A percentile compares a stretch with the other conserved stretches of the same genome.
Conservation (phyloP, 2,888 invertebrate genomes). For the Pristionchus mayeri region DNA sequence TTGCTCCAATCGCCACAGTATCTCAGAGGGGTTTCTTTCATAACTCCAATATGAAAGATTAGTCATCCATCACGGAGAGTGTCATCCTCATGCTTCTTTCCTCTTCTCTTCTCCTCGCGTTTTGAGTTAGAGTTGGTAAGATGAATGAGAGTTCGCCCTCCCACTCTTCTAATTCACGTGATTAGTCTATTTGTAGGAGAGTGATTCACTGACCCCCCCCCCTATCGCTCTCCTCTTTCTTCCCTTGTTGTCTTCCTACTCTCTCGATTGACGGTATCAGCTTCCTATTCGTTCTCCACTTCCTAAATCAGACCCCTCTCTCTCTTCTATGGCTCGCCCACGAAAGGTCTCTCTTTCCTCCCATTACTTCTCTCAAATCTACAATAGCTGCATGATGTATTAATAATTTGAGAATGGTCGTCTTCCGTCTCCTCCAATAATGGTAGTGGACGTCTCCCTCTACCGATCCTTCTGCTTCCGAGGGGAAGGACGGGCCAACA, state of each 20-base stretch:
- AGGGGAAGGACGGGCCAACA: conserved; percentile 74
- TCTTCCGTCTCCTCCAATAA: conserved; percentile 18
- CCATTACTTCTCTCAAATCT: too few species aligned
- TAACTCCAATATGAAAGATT: too few species aligned
- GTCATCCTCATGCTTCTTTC: background rate
- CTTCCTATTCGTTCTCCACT: background rate
- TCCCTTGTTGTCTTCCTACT: conserved; percentile 26
- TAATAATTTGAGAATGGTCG: conserved; percentile 37
- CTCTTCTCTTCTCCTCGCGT: background rate
- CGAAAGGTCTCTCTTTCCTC: conserved; percentile 9
- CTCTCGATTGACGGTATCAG: conserved; percentile 27
- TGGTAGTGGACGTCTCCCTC: conserved; percentile 60
- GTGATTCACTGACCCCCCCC: conserved; percentile 23
- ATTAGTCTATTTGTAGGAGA: conserved; percentile 13
- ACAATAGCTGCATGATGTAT: background rate
- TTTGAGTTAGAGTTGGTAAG: background rate
- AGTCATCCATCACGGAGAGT: background rate
- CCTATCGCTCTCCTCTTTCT: background rate
- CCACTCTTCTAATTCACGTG: conserved; percentile 14
- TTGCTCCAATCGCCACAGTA: background rate
- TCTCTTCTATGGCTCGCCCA: background rate
- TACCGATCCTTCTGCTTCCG: conserved; percentile 74
- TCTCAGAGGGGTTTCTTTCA: too few species aligned
- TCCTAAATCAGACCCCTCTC: background rate
- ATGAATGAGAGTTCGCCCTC: background rate